These are phyloP conservation scores for Ptychobarbus kaznakovi DNA, from an alignment of 2,797 vertebrate species.

Conservation along the genomic window DNA sequence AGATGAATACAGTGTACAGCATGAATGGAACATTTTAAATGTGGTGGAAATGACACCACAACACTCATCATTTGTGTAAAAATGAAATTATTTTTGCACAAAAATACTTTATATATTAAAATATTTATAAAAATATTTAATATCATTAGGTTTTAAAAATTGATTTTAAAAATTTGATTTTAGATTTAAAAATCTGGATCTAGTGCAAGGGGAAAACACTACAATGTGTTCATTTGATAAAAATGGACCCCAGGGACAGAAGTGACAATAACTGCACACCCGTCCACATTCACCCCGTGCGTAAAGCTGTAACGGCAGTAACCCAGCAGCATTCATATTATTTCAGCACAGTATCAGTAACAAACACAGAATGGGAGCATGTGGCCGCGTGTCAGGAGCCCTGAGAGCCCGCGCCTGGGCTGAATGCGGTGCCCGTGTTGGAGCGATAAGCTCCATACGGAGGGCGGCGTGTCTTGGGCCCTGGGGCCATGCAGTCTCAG, in stretches of 20 bases:
- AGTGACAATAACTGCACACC: neutral
- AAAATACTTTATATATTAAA: neutral
- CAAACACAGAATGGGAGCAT: conserved; percentile 78
- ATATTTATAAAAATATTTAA: neutral
- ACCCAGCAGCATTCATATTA: conserved; percentile 45
- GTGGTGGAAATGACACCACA: no score
- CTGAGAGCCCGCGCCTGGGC: conserved; percentile 76
- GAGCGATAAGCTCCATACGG: conserved; percentile 86
- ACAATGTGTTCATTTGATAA: neutral
- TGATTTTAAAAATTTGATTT: neutral
- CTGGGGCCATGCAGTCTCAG: conserved; percentile 89
- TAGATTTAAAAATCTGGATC: neutral
- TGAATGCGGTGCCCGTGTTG: conserved; percentile 74
- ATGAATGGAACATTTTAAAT: no score
- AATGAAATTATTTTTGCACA: no score
- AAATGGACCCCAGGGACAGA: neutral
- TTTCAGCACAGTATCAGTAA: conserved; percentile 58
- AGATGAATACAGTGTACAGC: no score
- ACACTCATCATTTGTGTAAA: no score
- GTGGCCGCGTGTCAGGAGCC: conserved; percentile 85
- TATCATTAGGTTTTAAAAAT: neutral
- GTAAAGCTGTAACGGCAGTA: conserved; percentile 16
- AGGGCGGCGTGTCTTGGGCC: conserved; percentile 86
- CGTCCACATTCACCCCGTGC: neutral
- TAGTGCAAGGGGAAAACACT: neutral